A percentile compares a stretch with the other conserved stretches of the same genome.
These are phyloP conservation scores for Aquatica leii DNA, from an alignment of 2,888 invertebrate species.

Conservation along the genomic window DNA sequence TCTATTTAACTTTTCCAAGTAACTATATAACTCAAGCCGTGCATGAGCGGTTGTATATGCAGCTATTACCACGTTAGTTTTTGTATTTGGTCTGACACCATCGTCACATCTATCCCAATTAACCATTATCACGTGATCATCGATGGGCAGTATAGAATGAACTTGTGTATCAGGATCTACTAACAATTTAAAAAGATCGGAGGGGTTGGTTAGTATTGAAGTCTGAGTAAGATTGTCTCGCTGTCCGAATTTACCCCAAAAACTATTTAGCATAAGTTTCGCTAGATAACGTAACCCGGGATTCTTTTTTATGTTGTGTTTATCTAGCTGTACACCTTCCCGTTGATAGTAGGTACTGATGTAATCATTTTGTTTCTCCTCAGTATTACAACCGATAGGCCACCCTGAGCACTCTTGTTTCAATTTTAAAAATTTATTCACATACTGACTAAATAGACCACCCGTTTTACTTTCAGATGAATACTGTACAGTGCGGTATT, in stretches of 20 bases:
- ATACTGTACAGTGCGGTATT: conserved; percentile 43
- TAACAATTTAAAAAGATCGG: conserved; percentile 32
- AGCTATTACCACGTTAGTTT: background rate
- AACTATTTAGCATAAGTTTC: conserved; percentile 47
- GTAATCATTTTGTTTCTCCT: background rate
- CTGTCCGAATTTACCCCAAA: conserved; percentile 50
- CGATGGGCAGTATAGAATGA: conserved; percentile 29
- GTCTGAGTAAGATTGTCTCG: conserved; percentile 41
- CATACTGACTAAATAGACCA: conserved; percentile 19
- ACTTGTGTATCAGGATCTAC: conserved; percentile 37
- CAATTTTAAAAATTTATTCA: background rate
- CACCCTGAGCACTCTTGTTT: background rate
- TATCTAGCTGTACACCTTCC: conserved; percentile 41
- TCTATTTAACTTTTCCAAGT: background rate
- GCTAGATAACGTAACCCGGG: conserved; percentile 43
- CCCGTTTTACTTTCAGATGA: conserved; percentile 20
- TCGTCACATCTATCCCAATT: background rate
- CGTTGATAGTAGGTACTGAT: background rate
- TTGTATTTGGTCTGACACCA: background rate
- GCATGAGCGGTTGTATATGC: background rate
- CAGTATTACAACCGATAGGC: background rate
- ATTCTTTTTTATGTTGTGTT: conserved; percentile 39
- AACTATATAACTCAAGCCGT: background rate
- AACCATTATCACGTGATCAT: conserved; percentile 17
- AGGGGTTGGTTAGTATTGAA: conserved; percentile 30